phyloP scores from a whole-genome alignment of 2,888 invertebrate species.

The Ecdyonurus torrentis region DNA sequence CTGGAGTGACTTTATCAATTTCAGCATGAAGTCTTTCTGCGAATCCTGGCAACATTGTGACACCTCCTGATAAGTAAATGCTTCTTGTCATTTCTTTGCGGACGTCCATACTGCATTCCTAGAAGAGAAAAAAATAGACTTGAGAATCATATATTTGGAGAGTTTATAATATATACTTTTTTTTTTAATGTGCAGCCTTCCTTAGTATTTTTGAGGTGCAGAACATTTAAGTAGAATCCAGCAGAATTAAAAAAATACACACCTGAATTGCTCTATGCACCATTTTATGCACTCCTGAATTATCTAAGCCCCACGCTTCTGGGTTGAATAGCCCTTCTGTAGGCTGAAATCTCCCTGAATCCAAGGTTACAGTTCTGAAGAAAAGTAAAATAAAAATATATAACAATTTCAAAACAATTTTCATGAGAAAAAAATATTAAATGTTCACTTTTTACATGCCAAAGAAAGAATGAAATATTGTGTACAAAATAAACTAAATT shows the following conservation, averaged over 20 bases:
- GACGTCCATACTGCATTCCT: slow-evolving; percentile 37
- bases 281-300: slow-evolving; percentile 34
- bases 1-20: slow-evolving; percentile 32
- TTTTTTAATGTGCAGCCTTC: too few relatives aligned
- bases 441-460: too few relatives aligned
- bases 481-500: too few relatives aligned
- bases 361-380: slow-evolving; percentile 17
- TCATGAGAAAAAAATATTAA: too few relatives aligned
- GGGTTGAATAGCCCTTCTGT: slow-evolving; percentile 36
- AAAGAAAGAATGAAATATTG: too few relatives aligned
- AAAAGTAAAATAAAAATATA: neutral
- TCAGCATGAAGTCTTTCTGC: slow-evolving; percentile 34
- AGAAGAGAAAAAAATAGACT: slow-evolving; percentile 1
- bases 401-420: too few relatives aligned
- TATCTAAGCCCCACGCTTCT: slow-evolving; percentile 36
- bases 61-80: slow-evolving; percentile 35
- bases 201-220: too few relatives aligned
- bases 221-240: too few relatives aligned
- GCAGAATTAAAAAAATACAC: too few relatives aligned
- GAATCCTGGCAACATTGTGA: slow-evolving; percentile 36
- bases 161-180: neutral
- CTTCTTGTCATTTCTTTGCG: slow-evolving; percentile 35
- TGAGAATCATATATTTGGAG: slow-evolving; percentile 3
- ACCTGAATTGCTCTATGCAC: slow-evolving; percentile 32
- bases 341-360: slow-evolving; percentile 19